Evolutionary conservation across 2,113 vertebrate species (phyloP), one percentile per base, ranked within the genome.

Genomic region (Ondatra zibethicus): DNA sequence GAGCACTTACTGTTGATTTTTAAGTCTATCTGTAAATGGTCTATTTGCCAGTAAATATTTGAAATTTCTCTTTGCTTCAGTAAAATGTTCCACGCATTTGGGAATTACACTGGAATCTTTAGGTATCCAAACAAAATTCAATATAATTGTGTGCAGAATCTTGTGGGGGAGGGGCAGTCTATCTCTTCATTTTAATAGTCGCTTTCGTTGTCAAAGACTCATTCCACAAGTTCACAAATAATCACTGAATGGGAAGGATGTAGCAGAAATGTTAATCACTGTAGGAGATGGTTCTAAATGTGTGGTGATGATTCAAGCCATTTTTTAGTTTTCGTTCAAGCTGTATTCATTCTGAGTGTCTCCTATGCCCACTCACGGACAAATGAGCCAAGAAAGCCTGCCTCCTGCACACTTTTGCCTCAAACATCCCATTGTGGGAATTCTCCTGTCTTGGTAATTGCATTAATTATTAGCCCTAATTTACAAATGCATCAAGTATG

Each of bases 381-480:
- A 96, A 93, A 93, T 94, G 66, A 95, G 55, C 76, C 82, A 93
- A 92, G 27, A 45, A 63, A 88, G 39, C 12, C 70, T 89, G 13
- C 72, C 27, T 91, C 39, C n/a, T 93, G 70, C 25, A 31, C 85
- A 91, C 25, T 86, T 93, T 94, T n/a, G 19, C 72, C 14, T 87
- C 78, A 96, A 96, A 70, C 23, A 91, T 90, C 29, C 58, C 39
- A 52, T 47, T 81, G 82, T 1, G 16, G 66, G 31, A 95, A 96
- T 93, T 94, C 50, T 17, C 93, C 77, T 91, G 25, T 85, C 65
- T 94, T 73, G 25, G 81, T 97, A 96, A 97, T 97, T 93, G 87
- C 1, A 92, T 89, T 94, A 75, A 95, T 95, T 93, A 96, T 90
- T 73, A 88, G 25, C 17, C n/a, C 36, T 82, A 95, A 85, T 78